Base-by-base conservation (phyloP, 2,888 invertebrate genomes). In the Mimas tiliae region DNA sequence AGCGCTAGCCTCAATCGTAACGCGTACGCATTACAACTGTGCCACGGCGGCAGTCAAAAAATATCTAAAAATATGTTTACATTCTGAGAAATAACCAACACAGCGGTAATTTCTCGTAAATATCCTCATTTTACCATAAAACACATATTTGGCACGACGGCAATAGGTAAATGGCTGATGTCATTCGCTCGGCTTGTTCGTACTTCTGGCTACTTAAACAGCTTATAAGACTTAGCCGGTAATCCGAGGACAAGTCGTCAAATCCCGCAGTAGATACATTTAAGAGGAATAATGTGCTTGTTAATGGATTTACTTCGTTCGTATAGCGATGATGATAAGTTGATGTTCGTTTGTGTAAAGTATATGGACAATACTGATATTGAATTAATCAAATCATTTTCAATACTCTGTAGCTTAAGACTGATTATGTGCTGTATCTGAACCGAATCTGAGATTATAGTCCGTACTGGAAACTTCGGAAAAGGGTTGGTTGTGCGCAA, bases 181-280 rank as follows among this genome's bases (percentile, higher is more conserved):
- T 47, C 19, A 64, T 19, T 7, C 45, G 42, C 47, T 27, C n/a
- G 19, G 38, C 19, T 58, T 58, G 65, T 65, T 48, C 33, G 48
- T 48, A 19, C 27, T n/a, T 7, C 21, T 7, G 45, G 47, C 53
- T 47, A 65, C 55, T 47, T 45, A 58, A 33, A 63, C 4, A 58
- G 48, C 58, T 65, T 65, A 58, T 58, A 34, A n/a, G 21, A 48
- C 34, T 34, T 38, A 50, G 12, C 11, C 47, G n/a, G 48, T 38
- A 65, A 65, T 53, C 34, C 58, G 48, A 52, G 19, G 12, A 1
- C 42, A 19, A 58, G 34, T 19, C 45, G 34, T 6, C 19, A 16
- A 58, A 58, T 48, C 48, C 48, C 19, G 65, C 1, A 58, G 42
- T 8, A n/a, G n/a, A n/a, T n/a, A 58, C 16, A 38, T 42, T 58